phyloP scores from a whole-genome alignment of 2,797 vertebrate species.

The Malacoraja senta region DNA sequence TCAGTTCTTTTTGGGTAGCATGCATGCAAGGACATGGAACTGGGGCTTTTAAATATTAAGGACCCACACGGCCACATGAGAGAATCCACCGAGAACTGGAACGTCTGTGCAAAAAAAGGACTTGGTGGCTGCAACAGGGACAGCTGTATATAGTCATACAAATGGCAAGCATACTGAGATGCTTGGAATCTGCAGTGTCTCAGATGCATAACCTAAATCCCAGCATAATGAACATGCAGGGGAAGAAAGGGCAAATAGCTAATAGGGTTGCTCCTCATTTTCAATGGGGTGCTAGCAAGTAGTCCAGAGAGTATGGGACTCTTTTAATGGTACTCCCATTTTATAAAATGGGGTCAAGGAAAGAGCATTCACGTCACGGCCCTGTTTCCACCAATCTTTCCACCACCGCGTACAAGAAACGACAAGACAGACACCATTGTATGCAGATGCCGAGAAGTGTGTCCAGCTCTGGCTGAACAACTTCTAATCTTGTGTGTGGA shows the following conservation, averaged over 20 bases:
- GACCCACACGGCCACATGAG: not conserved
- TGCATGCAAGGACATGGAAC: too few species aligned
- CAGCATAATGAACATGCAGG: not conserved
- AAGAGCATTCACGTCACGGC: too few species aligned
- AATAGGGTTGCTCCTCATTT: not conserved
- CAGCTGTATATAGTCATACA: not conserved
- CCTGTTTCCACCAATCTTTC: too few species aligned
- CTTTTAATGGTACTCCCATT: not conserved
- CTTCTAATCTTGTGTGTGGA: too few species aligned
- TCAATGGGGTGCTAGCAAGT: not conserved
- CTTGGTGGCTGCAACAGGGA: not conserved
- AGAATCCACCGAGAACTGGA: not conserved
- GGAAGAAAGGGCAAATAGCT: not conserved
- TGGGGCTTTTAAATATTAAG: not conserved
- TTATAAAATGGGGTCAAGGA: too few species aligned
- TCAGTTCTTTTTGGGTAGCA: not conserved
- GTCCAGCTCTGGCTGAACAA: too few species aligned
- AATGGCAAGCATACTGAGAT: not conserved
- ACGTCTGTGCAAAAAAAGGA: not conserved
- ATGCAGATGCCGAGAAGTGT: too few species aligned
- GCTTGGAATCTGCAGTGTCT: not conserved
- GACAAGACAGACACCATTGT: too few species aligned
- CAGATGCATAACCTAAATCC: not conserved
- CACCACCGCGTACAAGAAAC: too few species aligned
- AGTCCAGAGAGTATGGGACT: too few species aligned